These are phyloP conservation scores for Drosophila tani DNA, from an alignment of 1,140 invertebrate genomes.

Conservation along the genomic window DNA sequence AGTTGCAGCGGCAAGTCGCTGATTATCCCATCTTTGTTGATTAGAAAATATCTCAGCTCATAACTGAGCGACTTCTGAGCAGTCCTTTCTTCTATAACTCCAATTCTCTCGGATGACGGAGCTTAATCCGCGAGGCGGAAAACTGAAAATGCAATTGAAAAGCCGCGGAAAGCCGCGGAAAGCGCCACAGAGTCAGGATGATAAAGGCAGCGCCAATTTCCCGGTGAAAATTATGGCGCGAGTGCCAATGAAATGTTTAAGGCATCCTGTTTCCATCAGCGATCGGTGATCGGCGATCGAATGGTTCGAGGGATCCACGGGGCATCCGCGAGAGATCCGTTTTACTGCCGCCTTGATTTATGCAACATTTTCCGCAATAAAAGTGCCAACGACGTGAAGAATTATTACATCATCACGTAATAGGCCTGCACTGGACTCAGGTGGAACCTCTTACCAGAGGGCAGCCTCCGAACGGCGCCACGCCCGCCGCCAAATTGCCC, in stretches of 20 bases:
- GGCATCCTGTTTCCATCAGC: slow-evolving; percentile 65
- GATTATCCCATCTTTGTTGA: slow-evolving; percentile 61
- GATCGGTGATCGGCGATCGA: slow-evolving; percentile 12
- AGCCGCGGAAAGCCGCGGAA: neutral
- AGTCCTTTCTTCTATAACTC: slow-evolving; percentile 35
- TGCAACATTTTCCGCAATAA: slow-evolving; percentile 81
- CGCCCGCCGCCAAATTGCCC: slow-evolving; percentile 76
- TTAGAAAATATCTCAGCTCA: slow-evolving; percentile 53
- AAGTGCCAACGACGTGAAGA: slow-evolving; percentile 76
- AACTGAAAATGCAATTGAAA: slow-evolving; percentile 44
- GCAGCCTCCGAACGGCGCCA: slow-evolving; percentile 54
- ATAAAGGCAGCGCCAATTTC: slow-evolving; percentile 37
- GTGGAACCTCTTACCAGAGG: slow-evolving; percentile 14
- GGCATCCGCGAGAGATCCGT: slow-evolving; percentile 56
- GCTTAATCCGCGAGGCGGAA: slow-evolving; percentile 43
- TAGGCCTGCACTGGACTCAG: slow-evolving; percentile 52
- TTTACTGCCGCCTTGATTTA: slow-evolving; percentile 81
- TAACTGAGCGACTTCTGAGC: slow-evolving; percentile 46
- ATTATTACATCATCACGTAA: slow-evolving; percentile 83
- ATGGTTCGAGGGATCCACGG: no score
- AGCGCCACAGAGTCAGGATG: neutral
- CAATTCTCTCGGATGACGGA: slow-evolving; percentile 63
- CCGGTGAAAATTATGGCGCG: slow-evolving; percentile 62
- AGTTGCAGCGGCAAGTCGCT: slow-evolving; percentile 59
- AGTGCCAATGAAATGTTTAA: slow-evolving; percentile 65